Base-by-base conservation (phyloP, 2,888 invertebrate species). In the Coelopa pilipes region DNA sequence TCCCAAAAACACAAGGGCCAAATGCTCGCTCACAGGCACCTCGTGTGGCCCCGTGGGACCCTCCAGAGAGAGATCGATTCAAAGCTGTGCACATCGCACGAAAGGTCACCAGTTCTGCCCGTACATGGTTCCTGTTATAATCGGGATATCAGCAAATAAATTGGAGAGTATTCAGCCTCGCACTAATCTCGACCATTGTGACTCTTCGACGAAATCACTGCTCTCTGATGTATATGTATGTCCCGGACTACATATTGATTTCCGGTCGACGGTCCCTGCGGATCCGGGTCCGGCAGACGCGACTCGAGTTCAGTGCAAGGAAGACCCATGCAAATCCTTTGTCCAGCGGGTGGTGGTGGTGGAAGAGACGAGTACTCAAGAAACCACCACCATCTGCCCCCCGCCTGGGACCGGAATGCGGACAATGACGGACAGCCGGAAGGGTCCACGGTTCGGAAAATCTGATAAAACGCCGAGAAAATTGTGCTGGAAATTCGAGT, bases 381-480 rank as follows among this genome's bases (percentile, higher is more conserved):
- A 65, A 71, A 60, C 66, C 73, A 71, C 70, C 57, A 66, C 49
- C 47, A 17, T n/a, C n/a, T n/a, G n/a, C n/a, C n/a, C 50, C 66
- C 49, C 49, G 17, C 19, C 21, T 49, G 15, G 19, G 12, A 19
- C 55, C 1, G 60, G 10, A 19, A 9, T 47, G 47, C 34, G 24
- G 49, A 60, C 46, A 62, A 59, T 49, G 50, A 66, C 15, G 24
- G 66, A 65, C 65, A 47, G 9, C 17, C 19, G 21, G 47, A 19
- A 46, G 47, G 19, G 19, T 50, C 21, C 49, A 49, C 50, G 50
- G 47, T 34, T 49, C 24, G 60, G 34, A 15, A 77, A 78, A 78
- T 78, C 77, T 77, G 78, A 72, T 76, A 78, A 78, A 78, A 76
- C 76, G 75, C 77, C 76, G 34, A 74, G 77, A 13, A 66, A 76